These are phyloP conservation scores for Aspidiotus destructor DNA, from an alignment of 2,888 invertebrate genomes.

Conservation along the genomic window DNA sequence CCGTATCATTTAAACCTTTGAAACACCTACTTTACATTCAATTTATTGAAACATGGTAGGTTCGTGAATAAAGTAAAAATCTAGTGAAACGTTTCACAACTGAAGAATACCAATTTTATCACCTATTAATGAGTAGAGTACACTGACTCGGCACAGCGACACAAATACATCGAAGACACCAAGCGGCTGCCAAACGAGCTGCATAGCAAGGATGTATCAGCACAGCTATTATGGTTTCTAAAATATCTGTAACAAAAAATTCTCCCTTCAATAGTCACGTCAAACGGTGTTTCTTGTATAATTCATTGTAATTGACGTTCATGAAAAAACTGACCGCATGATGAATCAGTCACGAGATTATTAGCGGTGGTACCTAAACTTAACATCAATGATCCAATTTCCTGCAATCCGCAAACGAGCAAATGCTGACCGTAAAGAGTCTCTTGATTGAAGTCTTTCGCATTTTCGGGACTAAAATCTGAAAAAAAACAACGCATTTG, in stretches of 20 bases:
- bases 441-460: slow-evolving; percentile 83
- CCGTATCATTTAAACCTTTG: slow-evolving; percentile 76
- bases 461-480: slow-evolving; percentile 85
- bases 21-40: slow-evolving; percentile 52
- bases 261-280: not conserved
- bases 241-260: too few species aligned
- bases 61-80: not conserved
- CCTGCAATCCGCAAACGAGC: slow-evolving; percentile 85
- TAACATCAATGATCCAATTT: slow-evolving; percentile 79
- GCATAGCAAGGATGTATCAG: slow-evolving; percentile 90
- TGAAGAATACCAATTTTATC: too few species aligned
- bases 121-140: slow-evolving; percentile 77
- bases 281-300: not conserved
- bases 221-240: slow-evolving; percentile 71
- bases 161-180: slow-evolving; percentile 86
- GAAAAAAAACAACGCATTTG: slow-evolving; percentile 32
- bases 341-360: slow-evolving; percentile 78
- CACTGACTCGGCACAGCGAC: slow-evolving; percentile 90
- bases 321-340: slow-evolving; percentile 56
- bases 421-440: slow-evolving; percentile 83
- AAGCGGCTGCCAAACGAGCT: slow-evolving; percentile 85
- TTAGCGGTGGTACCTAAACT: slow-evolving; percentile 91
- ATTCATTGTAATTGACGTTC: too few species aligned
- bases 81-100: too few species aligned
- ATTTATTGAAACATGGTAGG: not conserved